Percentiles rank a stretch among this genome's conserved stretches.
These are phyloP conservation scores for Xestoiulus laeticollis DNA, from an alignment of 2,888 invertebrate species.

Conservation along the genomic window DNA sequence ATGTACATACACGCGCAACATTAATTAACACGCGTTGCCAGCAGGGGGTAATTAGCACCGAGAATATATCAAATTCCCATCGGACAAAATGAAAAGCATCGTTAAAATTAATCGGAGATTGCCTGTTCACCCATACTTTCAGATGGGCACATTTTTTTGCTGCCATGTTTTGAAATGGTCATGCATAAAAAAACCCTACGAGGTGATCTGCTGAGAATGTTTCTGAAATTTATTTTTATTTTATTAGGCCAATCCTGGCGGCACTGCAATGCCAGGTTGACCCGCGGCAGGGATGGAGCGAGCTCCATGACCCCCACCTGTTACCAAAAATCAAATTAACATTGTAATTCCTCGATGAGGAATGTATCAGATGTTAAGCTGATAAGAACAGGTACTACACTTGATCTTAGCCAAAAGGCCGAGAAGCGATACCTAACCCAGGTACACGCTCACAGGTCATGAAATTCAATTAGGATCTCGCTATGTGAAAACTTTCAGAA, in stretches of 20 bases:
- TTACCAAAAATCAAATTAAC: slow-evolving; percentile 27
- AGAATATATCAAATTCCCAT: too few species aligned
- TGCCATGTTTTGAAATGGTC: too few species aligned
- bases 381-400: slow-evolving; percentile 45
- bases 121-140: too few species aligned
- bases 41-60: too few species aligned
- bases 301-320: neutral
- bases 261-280: slow-evolving; percentile 4
- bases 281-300: slow-evolving; percentile 24
- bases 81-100: too few species aligned
- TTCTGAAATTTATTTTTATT: slow-evolving; percentile 39
- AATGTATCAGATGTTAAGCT: slow-evolving; percentile 34
- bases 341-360: neutral
- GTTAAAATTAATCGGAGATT: too few species aligned
- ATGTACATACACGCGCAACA: too few species aligned
- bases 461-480: neutral
- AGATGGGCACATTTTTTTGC: too few species aligned
- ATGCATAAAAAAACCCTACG: too few species aligned
- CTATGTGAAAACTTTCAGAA: too few species aligned
- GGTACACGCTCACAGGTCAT: neutral
- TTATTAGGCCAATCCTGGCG: neutral
- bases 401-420: slow-evolving; percentile 45
- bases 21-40: too few species aligned
- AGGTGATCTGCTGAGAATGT: too few species aligned
- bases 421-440: neutral